phyloP scores from a whole-genome alignment of 1,140 invertebrate species.

The Drosophila kanapiae region DNA sequence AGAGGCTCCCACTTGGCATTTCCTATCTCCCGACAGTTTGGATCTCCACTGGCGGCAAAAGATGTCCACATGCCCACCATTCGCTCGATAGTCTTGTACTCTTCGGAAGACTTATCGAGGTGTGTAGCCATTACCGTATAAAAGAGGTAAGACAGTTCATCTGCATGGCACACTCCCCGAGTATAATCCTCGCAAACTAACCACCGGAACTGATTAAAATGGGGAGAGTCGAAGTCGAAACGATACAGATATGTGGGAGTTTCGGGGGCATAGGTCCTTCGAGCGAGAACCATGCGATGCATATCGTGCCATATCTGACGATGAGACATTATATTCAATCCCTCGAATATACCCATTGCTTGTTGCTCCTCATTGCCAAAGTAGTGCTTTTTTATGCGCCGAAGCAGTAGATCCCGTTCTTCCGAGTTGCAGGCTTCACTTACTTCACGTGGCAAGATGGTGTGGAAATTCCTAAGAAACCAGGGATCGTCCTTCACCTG shows the following conservation, averaged over 20 bases:
- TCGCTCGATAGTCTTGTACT: slow-evolving; percentile 78
- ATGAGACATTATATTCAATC: slow-evolving; percentile 68
- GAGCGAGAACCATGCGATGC: too few relatives aligned
- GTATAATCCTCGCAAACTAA: slow-evolving; percentile 48
- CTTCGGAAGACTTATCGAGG: slow-evolving; percentile 44
- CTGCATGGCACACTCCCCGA: slow-evolving; percentile 86
- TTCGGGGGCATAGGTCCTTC: too few relatives aligned
- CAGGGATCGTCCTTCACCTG: slow-evolving; percentile 39
- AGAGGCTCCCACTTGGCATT: slow-evolving; percentile 53
- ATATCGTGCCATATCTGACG: slow-evolving; percentile 79
- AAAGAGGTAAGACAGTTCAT: slow-evolving; percentile 89
- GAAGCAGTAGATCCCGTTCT: slow-evolving; percentile 41
- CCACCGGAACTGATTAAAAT: too few relatives aligned
- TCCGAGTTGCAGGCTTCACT: slow-evolving; percentile 44
- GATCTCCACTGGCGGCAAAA: slow-evolving; percentile 81
- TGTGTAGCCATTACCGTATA: slow-evolving; percentile 62
- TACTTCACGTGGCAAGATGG: slow-evolving; percentile 57
- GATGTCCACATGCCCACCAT: slow-evolving; percentile 83
- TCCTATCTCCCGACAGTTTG: slow-evolving; percentile 55
- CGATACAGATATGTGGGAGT: too few relatives aligned
- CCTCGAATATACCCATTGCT: slow-evolving; percentile 51
- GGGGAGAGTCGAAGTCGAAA: too few relatives aligned
- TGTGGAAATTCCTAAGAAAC: slow-evolving; percentile 46
- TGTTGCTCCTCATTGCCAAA: slow-evolving; percentile 53
- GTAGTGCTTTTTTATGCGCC: slow-evolving; percentile 46